Conservation (phyloP, 92 coral and sea anemone genomes). For the Heliopora coerulea region DNA sequence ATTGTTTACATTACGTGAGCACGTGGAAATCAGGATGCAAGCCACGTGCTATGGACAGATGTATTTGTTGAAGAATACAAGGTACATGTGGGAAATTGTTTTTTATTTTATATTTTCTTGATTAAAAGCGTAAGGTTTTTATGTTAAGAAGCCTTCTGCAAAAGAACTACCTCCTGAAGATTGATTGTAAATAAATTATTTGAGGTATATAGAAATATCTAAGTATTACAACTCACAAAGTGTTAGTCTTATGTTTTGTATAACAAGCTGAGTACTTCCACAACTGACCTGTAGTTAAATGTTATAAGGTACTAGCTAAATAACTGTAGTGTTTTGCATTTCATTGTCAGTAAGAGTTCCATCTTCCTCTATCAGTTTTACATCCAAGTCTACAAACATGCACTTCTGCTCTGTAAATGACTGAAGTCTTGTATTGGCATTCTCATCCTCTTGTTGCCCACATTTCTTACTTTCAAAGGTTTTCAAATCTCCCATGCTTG, state of each 20-base stretch:
- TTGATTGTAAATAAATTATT: constrained; percentile 13
- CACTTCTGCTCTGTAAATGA: not conserved
- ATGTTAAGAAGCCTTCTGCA: not conserved
- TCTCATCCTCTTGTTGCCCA: constrained; percentile 9
- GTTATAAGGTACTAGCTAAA: constrained; percentile 18
- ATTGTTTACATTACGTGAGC: constrained; percentile 30
- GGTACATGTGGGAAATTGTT: not conserved
- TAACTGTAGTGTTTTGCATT: constrained; percentile 1
- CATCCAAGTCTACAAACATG: constrained; percentile 14
- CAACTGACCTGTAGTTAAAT: constrained; percentile 8
- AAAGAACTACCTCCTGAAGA: constrained; percentile 8
- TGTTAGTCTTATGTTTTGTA: constrained; percentile 3
- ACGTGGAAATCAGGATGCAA: constrained; percentile 16
- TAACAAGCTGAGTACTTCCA: constrained; percentile 11
- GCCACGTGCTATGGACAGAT: not conserved
- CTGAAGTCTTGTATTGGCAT: not conserved
- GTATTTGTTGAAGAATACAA: constrained; percentile 2
- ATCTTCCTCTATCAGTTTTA: constrained; percentile 44
- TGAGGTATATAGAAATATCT: constrained; percentile 24
- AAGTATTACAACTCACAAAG: not conserved
- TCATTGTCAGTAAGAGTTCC: constrained; percentile 15
- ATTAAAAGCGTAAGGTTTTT: constrained; percentile 27
- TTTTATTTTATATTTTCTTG: constrained; percentile 8
- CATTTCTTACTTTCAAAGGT: constrained; percentile 8
- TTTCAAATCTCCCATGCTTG: constrained; percentile 1